These are phyloP conservation scores for Antheraea pernyi DNA, from an alignment of 1,140 invertebrate species.

Conservation along the genomic window DNA sequence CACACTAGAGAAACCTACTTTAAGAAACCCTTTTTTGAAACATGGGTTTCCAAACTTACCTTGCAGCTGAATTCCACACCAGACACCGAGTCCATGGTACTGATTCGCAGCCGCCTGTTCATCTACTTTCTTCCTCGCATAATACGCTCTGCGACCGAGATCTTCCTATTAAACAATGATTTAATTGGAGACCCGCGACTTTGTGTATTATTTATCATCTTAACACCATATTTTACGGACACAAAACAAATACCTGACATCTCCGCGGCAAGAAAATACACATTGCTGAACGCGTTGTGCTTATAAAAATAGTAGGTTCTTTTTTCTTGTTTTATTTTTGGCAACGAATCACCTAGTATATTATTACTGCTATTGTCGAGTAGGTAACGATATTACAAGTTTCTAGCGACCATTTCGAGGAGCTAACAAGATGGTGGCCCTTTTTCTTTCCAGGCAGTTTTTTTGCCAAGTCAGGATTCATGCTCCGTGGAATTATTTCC, in stretches of 20 bases:
- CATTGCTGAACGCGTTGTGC: too few relatives aligned
- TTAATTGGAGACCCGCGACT: neutral
- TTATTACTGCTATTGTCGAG: neutral
- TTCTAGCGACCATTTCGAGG: too few relatives aligned
- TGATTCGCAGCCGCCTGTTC: conserved; percentile 74
- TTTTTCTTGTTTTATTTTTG: neutral
- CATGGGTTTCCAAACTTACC: conserved; percentile 29
- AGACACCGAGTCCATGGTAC: conserved; percentile 85
- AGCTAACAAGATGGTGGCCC: too few relatives aligned
- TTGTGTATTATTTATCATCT: too few relatives aligned
- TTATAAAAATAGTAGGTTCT: too few relatives aligned
- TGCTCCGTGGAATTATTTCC: too few relatives aligned
- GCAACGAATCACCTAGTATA: too few relatives aligned
- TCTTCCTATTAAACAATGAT: conserved; percentile 48
- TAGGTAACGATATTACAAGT: too few relatives aligned
- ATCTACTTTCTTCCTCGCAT: conserved; percentile 79
- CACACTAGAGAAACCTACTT: too few relatives aligned
- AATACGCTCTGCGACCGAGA: conserved; percentile 81
- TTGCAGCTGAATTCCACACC: conserved; percentile 81
- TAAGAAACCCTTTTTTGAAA: neutral
- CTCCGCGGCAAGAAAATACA: neutral
- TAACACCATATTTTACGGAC: too few relatives aligned
- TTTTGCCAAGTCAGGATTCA: too few relatives aligned
- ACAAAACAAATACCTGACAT: neutral
- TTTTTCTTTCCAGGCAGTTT: too few relatives aligned